phyloP scores from a whole-genome alignment of 2,797 vertebrate species.

The Phoxinus dragarum region DNA sequence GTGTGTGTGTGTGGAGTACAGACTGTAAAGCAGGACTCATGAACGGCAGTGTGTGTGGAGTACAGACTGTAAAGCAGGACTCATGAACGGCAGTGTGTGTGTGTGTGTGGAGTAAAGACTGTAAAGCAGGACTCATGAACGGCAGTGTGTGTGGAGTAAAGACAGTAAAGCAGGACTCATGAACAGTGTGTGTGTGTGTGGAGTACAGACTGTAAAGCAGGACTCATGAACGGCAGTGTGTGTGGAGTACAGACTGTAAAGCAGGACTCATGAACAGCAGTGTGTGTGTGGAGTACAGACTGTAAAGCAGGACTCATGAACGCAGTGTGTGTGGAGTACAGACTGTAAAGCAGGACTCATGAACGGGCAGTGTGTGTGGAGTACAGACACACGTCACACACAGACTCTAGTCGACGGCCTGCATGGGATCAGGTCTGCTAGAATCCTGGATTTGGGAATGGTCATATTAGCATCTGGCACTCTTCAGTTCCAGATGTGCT shows the following conservation, averaged over 20 bases:
- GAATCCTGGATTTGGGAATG: no score
- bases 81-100: no score
- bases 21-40: neutral
- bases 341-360: neutral
- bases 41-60: neutral
- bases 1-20: neutral
- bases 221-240: no score
- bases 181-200: no score
- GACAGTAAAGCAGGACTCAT: neutral
- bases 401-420: neutral
- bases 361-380: no score
- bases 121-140: neutral
- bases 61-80: neutral
- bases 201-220: neutral
- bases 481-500: neutral
- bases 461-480: no score
- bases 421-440: neutral
- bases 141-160: neutral
- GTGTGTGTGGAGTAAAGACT: neutral
- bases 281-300: neutral
- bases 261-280: neutral
- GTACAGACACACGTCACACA: neutral
- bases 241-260: neutral
- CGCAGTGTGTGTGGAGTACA: neutral
- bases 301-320: neutral